Evolutionary conservation across 2,888 invertebrate species (phyloP).

Genomic region (Dichetophora obliterata): DNA sequence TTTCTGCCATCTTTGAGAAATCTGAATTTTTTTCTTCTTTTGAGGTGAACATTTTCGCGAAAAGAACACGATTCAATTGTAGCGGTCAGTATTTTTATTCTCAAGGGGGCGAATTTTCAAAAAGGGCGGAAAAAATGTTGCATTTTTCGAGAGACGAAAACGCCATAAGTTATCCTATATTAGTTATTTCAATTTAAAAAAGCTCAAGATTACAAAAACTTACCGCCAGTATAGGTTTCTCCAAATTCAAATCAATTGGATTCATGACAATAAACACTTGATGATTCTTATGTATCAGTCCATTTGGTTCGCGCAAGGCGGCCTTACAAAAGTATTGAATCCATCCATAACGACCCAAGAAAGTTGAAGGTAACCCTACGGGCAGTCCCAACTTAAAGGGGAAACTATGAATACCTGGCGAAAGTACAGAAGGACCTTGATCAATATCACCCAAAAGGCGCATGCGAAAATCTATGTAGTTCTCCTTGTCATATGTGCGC

Average conservation of each 20-base stretch:
- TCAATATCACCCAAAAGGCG: slow-evolving; percentile 89
- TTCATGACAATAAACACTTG: slow-evolving; percentile 98
- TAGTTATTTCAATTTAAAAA: slow-evolving; percentile 21
- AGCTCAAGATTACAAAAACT: slow-evolving; percentile 67
- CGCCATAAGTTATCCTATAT: too few species aligned
- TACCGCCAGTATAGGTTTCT: slow-evolving; percentile 89
- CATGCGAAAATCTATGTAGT: slow-evolving; percentile 96
- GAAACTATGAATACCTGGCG: slow-evolving; percentile 94
- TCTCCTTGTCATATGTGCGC: slow-evolving; percentile 90
- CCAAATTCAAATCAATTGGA: slow-evolving; percentile 92
- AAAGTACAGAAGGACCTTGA: slow-evolving; percentile 85
- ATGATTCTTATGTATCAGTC: slow-evolving; percentile 93
- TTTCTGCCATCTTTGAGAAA: too few species aligned
- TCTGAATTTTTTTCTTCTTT: too few species aligned
- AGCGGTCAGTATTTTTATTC: too few species aligned
- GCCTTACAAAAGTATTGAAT: slow-evolving; percentile 95
- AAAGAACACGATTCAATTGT: too few species aligned
- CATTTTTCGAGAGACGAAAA: too few species aligned
- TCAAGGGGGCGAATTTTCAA: too few species aligned
- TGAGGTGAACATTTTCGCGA: too few species aligned
- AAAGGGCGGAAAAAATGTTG: too few species aligned
- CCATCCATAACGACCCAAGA: slow-evolving; percentile 94
- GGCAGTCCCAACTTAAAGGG: slow-evolving; percentile 94
- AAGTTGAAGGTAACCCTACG: slow-evolving; percentile 90
- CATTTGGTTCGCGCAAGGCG: slow-evolving; percentile 85